Evolutionary conservation across 2,888 invertebrate species (phyloP), one percentile per base, ranked within the genome.

Genomic region (Drosophila suboccidentalis): DNA sequence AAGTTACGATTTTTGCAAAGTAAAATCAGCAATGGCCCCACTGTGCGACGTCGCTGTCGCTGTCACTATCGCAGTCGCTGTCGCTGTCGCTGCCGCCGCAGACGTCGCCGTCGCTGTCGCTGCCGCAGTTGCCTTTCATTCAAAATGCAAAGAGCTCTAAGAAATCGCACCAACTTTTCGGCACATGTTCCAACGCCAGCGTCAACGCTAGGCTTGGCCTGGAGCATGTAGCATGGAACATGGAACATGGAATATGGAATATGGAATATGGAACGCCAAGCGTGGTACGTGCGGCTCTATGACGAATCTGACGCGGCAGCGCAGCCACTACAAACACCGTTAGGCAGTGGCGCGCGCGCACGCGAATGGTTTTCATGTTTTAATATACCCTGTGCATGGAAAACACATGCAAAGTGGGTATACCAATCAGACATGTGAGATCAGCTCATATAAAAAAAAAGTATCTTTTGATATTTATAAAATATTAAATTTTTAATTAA

Each of bases 291-390:
- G 66, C 41, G 59, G 4, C 70, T 54, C 74, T 77, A 71, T 80
- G 80, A 76, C 76, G 77, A 80, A 71, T 77, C 54, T 75, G 76
- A 58, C 71, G 77, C 63, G 63, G 61, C 78, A 57, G 76, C 75
- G 75, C 76, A 47, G 81, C 39, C 75, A 82, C 84, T 85, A 87
- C 77, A 89, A 80, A 66, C 82, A 89, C 83, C 83, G 84, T 89
- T 84, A 85, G 82, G 72, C 79, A 63, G 82, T 62, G 66, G 64
- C 64, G 75, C 39, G 68, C 79, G 75, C 47, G 85, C 89, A 84
- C 87, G 82, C 83, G 82, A 84, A 75, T 60, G 47, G 55, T 78
- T 82, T 87, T 86, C 83, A 88, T 83, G 79, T 65, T 55, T 38
- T 9, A 10, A n/a, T 8, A 29, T 64, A 75, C 75, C 60, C 75